These are phyloP conservation scores for Magallana ariakensis DNA, from an alignment of 1,140 invertebrate species.

Conservation along the genomic window DNA sequence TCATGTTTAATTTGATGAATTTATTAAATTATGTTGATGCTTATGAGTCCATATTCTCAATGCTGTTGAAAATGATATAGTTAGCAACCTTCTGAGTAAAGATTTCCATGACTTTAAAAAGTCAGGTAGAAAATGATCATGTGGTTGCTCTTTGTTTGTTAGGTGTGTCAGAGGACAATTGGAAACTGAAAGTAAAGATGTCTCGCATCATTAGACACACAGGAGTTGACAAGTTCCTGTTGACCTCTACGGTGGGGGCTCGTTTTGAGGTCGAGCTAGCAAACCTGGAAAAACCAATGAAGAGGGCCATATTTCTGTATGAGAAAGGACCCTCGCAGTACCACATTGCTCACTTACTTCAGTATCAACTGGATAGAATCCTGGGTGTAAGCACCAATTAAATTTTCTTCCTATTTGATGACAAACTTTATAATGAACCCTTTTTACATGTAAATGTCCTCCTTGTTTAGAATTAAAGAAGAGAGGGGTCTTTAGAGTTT, in stretches of 20 bases:
- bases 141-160: background rate
- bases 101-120: too few relatives aligned
- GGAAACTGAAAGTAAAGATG: slow-evolving; percentile 63
- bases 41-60: too few relatives aligned
- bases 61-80: too few relatives aligned
- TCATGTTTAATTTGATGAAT: too few relatives aligned
- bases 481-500: too few relatives aligned
- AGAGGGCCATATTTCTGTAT: slow-evolving; percentile 64
- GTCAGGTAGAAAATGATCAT: too few relatives aligned
- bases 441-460: too few relatives aligned
- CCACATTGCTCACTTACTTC: slow-evolving; percentile 65
- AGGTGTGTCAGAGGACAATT: slow-evolving; percentile 69
- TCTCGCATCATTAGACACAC: slow-evolving; percentile 52
- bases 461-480: too few relatives aligned
- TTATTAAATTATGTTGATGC: too few relatives aligned
- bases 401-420: background rate
- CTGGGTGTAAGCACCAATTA: slow-evolving; percentile 69
- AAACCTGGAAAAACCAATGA: slow-evolving; percentile 47
- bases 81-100: too few relatives aligned
- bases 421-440: background rate
- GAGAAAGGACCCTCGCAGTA: slow-evolving; percentile 66
- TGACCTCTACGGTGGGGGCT: slow-evolving; percentile 57
- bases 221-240: slow-evolving; percentile 47
- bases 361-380: slow-evolving; percentile 71
- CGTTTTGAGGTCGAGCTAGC: slow-evolving; percentile 62